Evolutionary conservation across 2,113 vertebrate genomes (phyloP).

Genomic region (Anser brachyrhynchus): DNA sequence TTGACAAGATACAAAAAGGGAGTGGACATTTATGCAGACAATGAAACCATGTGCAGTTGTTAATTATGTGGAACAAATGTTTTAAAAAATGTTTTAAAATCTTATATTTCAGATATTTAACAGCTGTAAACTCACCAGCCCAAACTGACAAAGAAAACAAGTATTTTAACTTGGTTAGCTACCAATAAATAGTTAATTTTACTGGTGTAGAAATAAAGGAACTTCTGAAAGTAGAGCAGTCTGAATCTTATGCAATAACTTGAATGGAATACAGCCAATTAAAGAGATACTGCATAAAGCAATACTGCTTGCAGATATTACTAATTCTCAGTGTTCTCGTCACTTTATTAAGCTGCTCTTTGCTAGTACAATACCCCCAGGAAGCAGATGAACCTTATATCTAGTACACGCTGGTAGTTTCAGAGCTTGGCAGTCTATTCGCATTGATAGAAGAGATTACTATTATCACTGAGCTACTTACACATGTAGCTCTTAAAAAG

Average conservation of each 20-base stretch:
- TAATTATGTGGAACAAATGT: neutral
- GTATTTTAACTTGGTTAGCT: neutral
- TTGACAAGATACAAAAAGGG: neutral
- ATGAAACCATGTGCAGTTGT: neutral
- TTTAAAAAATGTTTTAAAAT: neutral
- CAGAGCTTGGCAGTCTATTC: neutral
- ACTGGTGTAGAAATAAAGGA: constrained; percentile 3
- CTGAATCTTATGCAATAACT: constrained; percentile 25
- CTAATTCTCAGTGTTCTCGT: neutral
- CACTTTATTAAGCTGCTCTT: neutral
- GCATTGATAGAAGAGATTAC: neutral
- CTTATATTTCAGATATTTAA: neutral
- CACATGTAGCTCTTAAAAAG: neutral
- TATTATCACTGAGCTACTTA: neutral
- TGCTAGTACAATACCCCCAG: neutral
- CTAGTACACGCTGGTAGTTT: neutral
- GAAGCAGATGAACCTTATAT: neutral
- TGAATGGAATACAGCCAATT: neutral
- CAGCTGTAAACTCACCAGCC: neutral
- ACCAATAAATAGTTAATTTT: neutral
- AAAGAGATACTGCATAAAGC: neutral
- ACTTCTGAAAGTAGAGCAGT: constrained; percentile 16
- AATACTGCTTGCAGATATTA: neutral
- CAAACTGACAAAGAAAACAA: neutral
- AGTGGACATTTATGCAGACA: neutral